Percentiles rank a stretch among this genome's conserved stretches.
Evolutionary conservation across 2,797 vertebrate species (phyloP).

Genomic region (Iguana delicatissima): DNA sequence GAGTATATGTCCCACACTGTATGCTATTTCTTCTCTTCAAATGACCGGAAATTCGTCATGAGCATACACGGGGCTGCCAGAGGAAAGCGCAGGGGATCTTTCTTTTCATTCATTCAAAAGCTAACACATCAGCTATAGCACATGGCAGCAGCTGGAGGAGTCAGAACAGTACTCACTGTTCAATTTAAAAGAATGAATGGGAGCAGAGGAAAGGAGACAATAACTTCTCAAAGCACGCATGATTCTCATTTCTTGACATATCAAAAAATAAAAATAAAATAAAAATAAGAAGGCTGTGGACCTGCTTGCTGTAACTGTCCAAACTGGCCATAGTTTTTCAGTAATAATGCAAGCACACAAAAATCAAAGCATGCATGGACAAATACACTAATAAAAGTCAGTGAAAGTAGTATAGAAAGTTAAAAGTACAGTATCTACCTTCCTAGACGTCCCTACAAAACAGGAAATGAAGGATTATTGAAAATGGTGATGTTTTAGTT

Average conservation of each 20-base stretch:
- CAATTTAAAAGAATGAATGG: constrained; percentile 11
- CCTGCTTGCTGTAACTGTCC: not conserved
- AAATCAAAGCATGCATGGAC: not conserved
- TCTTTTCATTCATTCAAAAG: constrained; percentile 38
- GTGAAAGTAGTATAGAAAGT: not conserved
- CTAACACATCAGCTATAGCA: not conserved
- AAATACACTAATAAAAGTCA: not conserved
- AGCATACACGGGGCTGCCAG: not conserved
- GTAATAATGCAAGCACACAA: not conserved
- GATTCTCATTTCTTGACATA: not conserved
- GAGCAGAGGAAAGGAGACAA: not conserved
- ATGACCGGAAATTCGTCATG: not conserved
- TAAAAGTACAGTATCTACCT: not conserved
- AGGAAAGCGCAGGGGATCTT: constrained; percentile 8
- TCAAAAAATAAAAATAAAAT: not conserved
- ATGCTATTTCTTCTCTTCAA: not conserved
- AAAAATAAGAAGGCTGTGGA: not conserved
- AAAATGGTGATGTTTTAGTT: not conserved
- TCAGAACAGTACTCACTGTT: not conserved
- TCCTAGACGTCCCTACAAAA: not conserved
- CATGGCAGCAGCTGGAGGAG: constrained; percentile 35
- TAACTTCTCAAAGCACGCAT: not conserved
- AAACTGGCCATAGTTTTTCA: not conserved
- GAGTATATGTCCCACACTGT: not conserved
- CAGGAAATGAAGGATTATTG: no score